Percentiles rank a stretch among this genome's conserved stretches.
Evolutionary conservation across 2,888 invertebrate genomes (phyloP).

Genomic region (Beris chalybata): DNA sequence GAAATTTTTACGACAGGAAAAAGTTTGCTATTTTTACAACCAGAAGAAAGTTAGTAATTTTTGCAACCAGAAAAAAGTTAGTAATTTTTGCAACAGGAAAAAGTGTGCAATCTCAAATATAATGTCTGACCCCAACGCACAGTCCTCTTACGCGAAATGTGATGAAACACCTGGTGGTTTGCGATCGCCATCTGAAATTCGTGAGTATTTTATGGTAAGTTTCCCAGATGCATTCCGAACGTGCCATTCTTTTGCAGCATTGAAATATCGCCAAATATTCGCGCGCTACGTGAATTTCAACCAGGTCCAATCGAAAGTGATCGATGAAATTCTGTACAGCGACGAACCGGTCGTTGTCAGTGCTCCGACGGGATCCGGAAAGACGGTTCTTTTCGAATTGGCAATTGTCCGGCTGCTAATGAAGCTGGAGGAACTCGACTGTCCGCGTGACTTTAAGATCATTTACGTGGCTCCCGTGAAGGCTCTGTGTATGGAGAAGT

Average conservation of each 20-base stretch:
- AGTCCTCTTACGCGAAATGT: neutral
- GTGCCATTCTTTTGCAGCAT: constrained; percentile 50
- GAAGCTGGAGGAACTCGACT: constrained; percentile 57
- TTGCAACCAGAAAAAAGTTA: neutral
- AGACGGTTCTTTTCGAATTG: constrained; percentile 81
- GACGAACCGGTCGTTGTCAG: constrained; percentile 74
- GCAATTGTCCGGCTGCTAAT: constrained; percentile 70
- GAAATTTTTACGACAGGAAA: neutral
- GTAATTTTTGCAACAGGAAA: neutral
- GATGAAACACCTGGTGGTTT: neutral
- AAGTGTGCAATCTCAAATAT: neutral
- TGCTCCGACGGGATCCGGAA: constrained; percentile 82
- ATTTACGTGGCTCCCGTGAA: constrained; percentile 86
- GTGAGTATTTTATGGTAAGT: neutral
- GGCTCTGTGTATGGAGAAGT: constrained; percentile 73
- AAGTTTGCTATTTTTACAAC: too few species aligned
- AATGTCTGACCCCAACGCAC: too few species aligned
- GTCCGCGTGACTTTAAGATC: constrained; percentile 63
- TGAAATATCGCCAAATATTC: constrained; percentile 62
- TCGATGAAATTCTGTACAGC: constrained; percentile 68
- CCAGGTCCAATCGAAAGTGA: constrained; percentile 69
- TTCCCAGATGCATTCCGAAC: too few species aligned
- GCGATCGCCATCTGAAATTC: constrained; percentile 16
- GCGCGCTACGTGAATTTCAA: constrained; percentile 67
- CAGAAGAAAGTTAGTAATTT: too few species aligned